Conservation (phyloP, 2,888 invertebrate species). For the Cantharis flavilabris region DNA sequence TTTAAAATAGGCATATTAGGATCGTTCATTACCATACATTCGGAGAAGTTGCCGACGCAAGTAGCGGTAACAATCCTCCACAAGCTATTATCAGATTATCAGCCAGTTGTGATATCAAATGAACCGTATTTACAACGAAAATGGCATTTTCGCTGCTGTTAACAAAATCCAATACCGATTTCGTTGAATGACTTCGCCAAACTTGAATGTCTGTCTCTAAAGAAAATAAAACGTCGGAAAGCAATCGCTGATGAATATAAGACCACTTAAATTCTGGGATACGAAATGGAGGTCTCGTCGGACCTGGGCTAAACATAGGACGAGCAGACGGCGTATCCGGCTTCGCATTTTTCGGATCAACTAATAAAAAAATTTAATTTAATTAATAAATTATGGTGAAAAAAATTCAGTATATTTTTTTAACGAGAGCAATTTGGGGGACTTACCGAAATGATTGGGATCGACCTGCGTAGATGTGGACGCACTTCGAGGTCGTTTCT, state of each 20-base stretch:
- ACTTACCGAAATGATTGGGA: constrained; percentile 81
- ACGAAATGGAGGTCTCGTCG: constrained; percentile 92
- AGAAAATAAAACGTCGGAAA: constrained; percentile 95
- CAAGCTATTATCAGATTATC: constrained; percentile 99
- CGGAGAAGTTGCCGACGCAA: constrained; percentile 98
- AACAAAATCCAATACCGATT: constrained; percentile 96
- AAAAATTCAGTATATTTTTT: no score
- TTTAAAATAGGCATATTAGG: background rate
- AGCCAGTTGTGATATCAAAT: constrained; percentile 97
- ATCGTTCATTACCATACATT: constrained; percentile 73
- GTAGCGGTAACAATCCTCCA: constrained; percentile 91
- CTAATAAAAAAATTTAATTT: constrained; percentile 7
- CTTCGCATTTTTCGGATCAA: constrained; percentile 64
- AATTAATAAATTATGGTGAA: background rate
- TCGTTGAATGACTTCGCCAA: constrained; percentile 90
- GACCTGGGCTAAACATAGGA: constrained; percentile 93
- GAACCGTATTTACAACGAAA: constrained; percentile 99
- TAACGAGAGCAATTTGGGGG: background rate
- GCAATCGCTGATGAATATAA: constrained; percentile 93
- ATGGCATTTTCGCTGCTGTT: constrained; percentile 98
- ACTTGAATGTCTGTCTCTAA: constrained; percentile 96
- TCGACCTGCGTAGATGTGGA: constrained; percentile 84
- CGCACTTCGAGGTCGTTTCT: constrained; percentile 76
- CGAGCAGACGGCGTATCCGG: constrained; percentile 67
- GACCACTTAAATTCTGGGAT: constrained; percentile 99